Base-by-base conservation (phyloP, 2,797 vertebrate genomes). In the Psittacula echo region DNA sequence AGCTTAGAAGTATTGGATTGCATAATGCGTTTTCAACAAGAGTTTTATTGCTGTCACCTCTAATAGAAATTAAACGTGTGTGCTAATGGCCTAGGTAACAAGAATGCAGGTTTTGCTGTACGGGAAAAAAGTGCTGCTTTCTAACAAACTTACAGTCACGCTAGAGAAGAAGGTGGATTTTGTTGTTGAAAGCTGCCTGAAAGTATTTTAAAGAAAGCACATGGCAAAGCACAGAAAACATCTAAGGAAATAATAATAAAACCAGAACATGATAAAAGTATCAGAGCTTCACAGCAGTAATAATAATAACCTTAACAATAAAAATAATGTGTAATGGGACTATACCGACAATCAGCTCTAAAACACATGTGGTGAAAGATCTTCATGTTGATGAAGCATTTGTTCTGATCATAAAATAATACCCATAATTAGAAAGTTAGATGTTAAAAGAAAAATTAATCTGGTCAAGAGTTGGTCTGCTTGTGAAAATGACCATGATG, bases 11-110 rank as follows among this genome's bases (percentile, higher is more conserved):
- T 32, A 16, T 51, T 70, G 16, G n/a, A 60, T 64, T 85, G 32
- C 29, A 87, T 42, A 85, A 92, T 72, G 39, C 72, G 91, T 76
- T 81, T 75, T 42, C 75, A 93, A 71, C 80, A 64, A 53, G 85
- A 85, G 61, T 93, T 96, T 97, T 92, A 78, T 87, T 95, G 76
- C 87, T 93, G 82, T 79, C 79, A 95, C 47, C 47, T 80, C 8
- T 84, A 84, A 94, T 42, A 94, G 56, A 64, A 81, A 81, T 95
- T 82, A 91, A 97, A 93, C 71, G 24, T 37, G 68, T 51, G 32
- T 92, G 74, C 15, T 82, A 93, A 76, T 20, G 19, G 78, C 41
- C 41, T 53, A 32, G 26, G 70, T 60, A 81, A 86, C n/a, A 80
- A 48, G 64, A 90, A 77, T 62, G 24, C 21, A 50, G 20, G n/a